Base-by-base conservation (phyloP, 2,797 vertebrate species). In the Margarornis squamiger region DNA sequence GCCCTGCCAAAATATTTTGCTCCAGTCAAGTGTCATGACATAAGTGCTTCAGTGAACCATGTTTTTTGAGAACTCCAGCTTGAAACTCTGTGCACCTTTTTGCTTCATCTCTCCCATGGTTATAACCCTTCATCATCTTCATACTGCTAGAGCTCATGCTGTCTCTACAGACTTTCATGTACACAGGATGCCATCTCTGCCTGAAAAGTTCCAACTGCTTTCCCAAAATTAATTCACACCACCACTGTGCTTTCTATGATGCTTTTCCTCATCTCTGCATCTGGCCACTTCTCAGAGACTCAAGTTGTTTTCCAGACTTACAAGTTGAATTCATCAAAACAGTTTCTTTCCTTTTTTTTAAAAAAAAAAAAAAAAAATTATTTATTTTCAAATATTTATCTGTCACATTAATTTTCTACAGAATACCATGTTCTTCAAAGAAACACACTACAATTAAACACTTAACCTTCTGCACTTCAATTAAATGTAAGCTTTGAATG, bases 231-330 rank as follows among this genome's bases (percentile, higher is more conserved):
- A 84, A 90, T 84, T 88, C 82, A 62, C 27, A 48, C 45, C 23
- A 81, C 70, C 55, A 72, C 79, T 88, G 90, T 45, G 48, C 46
- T 75, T 96, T 88, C 72, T 72, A 20, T 41, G 66, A 74, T 45
- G 45, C 34, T 95, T 88, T 94, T 88, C 79, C 68, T 74, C 89
- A 71, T 87, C 59, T 93, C 63, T 0, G 0, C 74, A 65, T 92
- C 41, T 84, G 75, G 46, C 14, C 22, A 68, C 12, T 91, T 91
- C 49, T 90, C 45, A 90, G 63, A 65, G 20, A 10, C 38, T 74
- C 52, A 46, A 24, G 72, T 65, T 74, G 39, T 90, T 95, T 94
- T 72, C 94, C 90, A 93, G 73, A 93, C 55, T 54, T 80, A 71
- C 1, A 67, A 79, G 36, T 1, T 65, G 12, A 88, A 49, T 68